Base-by-base conservation (phyloP, 23 tunicate species). In the Diplosoma virens region DNA sequence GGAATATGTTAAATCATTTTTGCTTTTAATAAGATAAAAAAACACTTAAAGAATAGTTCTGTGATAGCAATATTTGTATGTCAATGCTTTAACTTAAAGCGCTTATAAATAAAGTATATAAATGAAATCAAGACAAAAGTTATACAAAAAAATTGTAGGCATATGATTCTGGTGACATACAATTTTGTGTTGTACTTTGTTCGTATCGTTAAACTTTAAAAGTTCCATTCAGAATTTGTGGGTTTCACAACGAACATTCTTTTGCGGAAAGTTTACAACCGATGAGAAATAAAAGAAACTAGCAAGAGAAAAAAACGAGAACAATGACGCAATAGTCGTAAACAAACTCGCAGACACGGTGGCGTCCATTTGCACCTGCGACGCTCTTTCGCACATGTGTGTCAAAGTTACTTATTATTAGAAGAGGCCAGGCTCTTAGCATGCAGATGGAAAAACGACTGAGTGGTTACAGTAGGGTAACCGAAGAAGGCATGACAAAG, bases 291-390 rank as follows among this genome's bases (percentile, higher is more conserved):
- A 34, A 68, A 68, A 68, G 75, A 46, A 64, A 25, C 31, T 26
- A 47, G n/a, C 17, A 55, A 69, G 28, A 58, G 22, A 58, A 77
- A 3, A 55, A 24, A 23, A 32, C 7, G 48, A 14, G 36, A 29
- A 29, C 4, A 28, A 4, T 61, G 69, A 61, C 69, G 74, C 46
- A 32, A 26, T 24, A 20, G 45, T 66, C 46, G 65, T 58, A 77
- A 76, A 77, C 81, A 84, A 68, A 59, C 71, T 2, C 54, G 30
- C 74, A 71, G 93, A 80, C 93, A 56, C 32, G 54, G 58, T 74
- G 93, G 93, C 93, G 93, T 77, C 93, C 24, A 22, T 33, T 23
- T 78, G 66, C 93, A 87, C 93, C 93, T 78, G 83, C 63, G 83
- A 23, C 27, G 30, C n/a, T n/a, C 23, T 25, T n/a, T 45, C 61